Evolutionary conservation across 2,113 vertebrate genomes (phyloP).

Genomic region (Rhynchomys soricoides): DNA sequence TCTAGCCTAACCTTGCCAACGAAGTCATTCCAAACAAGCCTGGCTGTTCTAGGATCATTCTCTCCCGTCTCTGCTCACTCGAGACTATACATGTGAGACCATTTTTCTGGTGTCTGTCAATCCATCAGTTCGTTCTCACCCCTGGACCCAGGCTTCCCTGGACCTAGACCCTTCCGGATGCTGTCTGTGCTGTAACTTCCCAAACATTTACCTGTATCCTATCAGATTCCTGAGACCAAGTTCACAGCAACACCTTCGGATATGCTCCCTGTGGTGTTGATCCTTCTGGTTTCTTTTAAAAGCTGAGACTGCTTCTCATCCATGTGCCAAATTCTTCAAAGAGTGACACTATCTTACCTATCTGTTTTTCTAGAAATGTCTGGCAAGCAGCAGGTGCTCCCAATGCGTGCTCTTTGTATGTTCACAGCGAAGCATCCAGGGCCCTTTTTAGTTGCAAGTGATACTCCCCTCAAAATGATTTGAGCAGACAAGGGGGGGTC

Average conservation of each 20-base stretch:
- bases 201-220: background rate
- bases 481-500: background rate
- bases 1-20: background rate
- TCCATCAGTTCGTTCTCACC: background rate
- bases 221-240: background rate
- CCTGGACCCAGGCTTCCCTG: background rate
- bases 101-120: background rate
- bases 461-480: background rate
- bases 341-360: background rate
- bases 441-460: background rate
- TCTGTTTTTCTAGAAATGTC: constrained; percentile 43
- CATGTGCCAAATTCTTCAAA: background rate
- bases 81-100: background rate
- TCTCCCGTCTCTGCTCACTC: background rate
- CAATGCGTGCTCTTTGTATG: background rate
- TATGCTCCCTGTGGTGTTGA: background rate
- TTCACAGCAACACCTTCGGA: background rate
- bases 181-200: background rate
- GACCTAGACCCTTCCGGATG: background rate
- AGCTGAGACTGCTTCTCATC: constrained; percentile 35
- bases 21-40: background rate
- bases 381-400: background rate
- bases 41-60: background rate
- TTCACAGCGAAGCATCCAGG: background rate
- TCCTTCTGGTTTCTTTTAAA: background rate